These are phyloP conservation scores for Notolepis coatsorum DNA, from an alignment of 2,797 vertebrate genomes.

Conservation along the genomic window DNA sequence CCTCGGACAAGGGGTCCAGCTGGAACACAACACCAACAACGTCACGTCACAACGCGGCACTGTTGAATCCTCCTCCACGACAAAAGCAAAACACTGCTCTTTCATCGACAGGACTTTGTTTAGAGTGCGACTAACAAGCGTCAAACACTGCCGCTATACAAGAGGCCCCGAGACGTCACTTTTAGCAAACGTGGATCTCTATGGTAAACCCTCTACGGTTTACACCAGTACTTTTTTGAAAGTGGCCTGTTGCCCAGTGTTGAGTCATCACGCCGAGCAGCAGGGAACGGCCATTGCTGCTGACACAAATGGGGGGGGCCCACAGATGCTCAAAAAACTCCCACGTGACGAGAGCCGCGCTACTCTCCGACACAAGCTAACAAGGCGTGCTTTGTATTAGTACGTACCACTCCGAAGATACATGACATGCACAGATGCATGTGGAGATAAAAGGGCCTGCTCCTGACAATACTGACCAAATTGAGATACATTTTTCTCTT, in stretches of 20 bases:
- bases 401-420: conserved; percentile 46
- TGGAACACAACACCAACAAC: conserved; percentile 58
- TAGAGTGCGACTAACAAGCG: conserved; percentile 46
- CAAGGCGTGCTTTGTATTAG: conserved; percentile 69
- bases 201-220: conserved; percentile 46
- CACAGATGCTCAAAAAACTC: conserved; percentile 63
- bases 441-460: no score
- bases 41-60: conserved; percentile 10
- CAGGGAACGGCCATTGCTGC: conserved; percentile 55
- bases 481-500: no score
- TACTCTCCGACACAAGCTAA: conserved; percentile 65
- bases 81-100: not conserved
- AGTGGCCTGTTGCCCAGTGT: conserved; percentile 53
- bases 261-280: conserved; percentile 42
- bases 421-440: not conserved
- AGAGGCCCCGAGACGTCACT: conserved; percentile 26
- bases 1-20: conserved; percentile 92
- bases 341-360: conserved; percentile 55
- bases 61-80: not conserved
- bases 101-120: not conserved
- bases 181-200: conserved; percentile 43
- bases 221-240: conserved; percentile 47
- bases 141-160: conserved; percentile 27
- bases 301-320: conserved; percentile 63
- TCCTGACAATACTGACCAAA: no score